phyloP scores from a whole-genome alignment of 2,113 vertebrate species.

The Orycteropus afer region DNA sequence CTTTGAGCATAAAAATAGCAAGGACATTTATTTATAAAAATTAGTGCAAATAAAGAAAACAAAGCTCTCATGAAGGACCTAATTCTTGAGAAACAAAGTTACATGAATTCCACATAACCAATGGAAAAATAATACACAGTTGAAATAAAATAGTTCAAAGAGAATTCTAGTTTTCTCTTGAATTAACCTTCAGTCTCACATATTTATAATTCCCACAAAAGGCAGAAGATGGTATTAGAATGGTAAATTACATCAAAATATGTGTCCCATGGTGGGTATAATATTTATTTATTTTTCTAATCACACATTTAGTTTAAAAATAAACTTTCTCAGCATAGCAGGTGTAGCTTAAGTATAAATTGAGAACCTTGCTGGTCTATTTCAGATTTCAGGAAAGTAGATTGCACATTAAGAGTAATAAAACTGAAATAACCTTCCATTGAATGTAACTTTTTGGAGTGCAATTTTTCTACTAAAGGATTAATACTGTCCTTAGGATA shows the following conservation, averaged over 20 bases:
- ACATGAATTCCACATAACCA: background rate
- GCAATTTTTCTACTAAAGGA: background rate
- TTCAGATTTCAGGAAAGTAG: background rate
- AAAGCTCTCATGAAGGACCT: background rate
- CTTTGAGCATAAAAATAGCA: constrained; percentile 13
- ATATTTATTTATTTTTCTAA: background rate
- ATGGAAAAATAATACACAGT: background rate
- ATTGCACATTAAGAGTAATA: background rate
- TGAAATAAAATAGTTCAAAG: background rate
- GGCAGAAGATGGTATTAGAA: background rate
- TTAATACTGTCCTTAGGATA: background rate
- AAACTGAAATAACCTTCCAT: background rate
- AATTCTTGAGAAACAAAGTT: constrained; percentile 26
- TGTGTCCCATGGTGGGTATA: background rate
- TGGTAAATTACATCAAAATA: background rate
- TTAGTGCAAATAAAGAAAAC: constrained; percentile 39
- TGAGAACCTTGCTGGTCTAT: background rate
- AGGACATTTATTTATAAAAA: background rate
- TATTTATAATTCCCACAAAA: background rate
- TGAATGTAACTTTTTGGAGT: background rate
- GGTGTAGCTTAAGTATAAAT: background rate
- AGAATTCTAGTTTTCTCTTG: background rate
- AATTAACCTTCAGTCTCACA: background rate
- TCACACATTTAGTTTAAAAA: constrained; percentile 49
- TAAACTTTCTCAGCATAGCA: background rate